These are phyloP conservation scores for Athalia cordata DNA, from an alignment of 2,888 invertebrate genomes.

Conservation along the genomic window DNA sequence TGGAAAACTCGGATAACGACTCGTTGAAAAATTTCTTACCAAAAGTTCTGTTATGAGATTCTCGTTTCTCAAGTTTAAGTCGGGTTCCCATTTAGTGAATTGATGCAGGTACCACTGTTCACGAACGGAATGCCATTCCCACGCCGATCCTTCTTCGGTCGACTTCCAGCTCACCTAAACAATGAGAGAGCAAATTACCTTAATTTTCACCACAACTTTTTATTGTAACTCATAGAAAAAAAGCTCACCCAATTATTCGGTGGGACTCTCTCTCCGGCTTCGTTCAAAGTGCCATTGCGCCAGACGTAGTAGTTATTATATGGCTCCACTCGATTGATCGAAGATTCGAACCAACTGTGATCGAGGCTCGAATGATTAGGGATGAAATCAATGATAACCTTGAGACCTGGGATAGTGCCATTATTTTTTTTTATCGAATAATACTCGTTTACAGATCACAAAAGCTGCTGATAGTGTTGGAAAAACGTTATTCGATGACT, in stretches of 20 bases:
- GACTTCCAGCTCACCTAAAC: constrained; percentile 78
- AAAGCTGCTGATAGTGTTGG: too few relatives aligned
- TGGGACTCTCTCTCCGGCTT: constrained; percentile 74
- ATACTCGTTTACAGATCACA: too few relatives aligned
- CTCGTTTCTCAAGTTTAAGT: constrained; percentile 86
- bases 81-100: constrained; percentile 84
- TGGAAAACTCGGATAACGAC: neutral
- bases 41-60: constrained; percentile 81
- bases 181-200: constrained; percentile 61
- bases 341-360: constrained; percentile 64
- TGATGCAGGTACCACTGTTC: constrained; percentile 88
- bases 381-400: constrained; percentile 65
- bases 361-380: constrained; percentile 66
- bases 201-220: too few relatives aligned
- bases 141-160: constrained; percentile 79
- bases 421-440: neutral
- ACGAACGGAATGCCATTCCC: constrained; percentile 81
- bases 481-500: neutral
- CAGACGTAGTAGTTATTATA: constrained; percentile 65
- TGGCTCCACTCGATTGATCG: constrained; percentile 50
- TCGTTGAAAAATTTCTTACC: constrained; percentile 64
- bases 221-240: neutral
- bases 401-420: constrained; percentile 57
- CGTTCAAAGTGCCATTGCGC: constrained; percentile 57
- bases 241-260: constrained; percentile 86